phyloP scores from a whole-genome alignment of 2,888 invertebrate species.

The Malthinus flaveolus region DNA sequence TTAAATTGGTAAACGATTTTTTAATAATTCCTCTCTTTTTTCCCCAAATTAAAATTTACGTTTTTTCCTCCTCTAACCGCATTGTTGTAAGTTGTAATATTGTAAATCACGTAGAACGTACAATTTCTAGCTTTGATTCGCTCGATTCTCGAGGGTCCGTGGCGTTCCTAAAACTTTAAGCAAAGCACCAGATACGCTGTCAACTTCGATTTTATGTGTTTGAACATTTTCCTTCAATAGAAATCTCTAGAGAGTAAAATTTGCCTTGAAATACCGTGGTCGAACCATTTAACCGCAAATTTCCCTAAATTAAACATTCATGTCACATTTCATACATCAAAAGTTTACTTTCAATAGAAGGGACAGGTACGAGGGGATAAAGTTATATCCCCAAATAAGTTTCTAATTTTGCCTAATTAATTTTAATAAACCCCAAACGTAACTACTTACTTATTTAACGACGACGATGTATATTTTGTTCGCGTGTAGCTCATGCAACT shows the following conservation, averaged over 20 bases:
- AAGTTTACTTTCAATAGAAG: too few relatives aligned
- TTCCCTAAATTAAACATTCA: slow-evolving; percentile 1
- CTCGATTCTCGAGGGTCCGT: slow-evolving; percentile 9
- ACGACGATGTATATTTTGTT: too few relatives aligned
- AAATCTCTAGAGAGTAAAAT: slow-evolving; percentile 8
- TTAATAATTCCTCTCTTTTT: not conserved
- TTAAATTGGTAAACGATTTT: not conserved
- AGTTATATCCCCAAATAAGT: not conserved
- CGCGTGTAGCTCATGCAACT: too few relatives aligned
- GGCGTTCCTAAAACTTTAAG: slow-evolving; percentile 13
- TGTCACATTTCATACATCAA: not conserved
- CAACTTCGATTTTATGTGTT: slow-evolving; percentile 17
- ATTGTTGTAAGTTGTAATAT: slow-evolving; percentile 2
- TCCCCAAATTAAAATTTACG: not conserved
- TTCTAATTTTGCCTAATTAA: not conserved
- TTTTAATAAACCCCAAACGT: too few relatives aligned
- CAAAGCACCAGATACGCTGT: slow-evolving; percentile 13
- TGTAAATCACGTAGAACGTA: slow-evolving; percentile 14
- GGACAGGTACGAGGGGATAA: too few relatives aligned
- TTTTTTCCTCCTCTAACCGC: not conserved
- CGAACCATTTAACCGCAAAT: slow-evolving; percentile 8
- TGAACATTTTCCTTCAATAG: slow-evolving; percentile 11
- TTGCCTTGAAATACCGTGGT: slow-evolving; percentile 11
- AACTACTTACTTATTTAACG: too few relatives aligned
- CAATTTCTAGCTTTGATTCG: slow-evolving; percentile 15